These are phyloP conservation scores for Ditylenchus dipsaci DNA, from an alignment of 1,140 invertebrate genomes.

Conservation along the genomic window DNA sequence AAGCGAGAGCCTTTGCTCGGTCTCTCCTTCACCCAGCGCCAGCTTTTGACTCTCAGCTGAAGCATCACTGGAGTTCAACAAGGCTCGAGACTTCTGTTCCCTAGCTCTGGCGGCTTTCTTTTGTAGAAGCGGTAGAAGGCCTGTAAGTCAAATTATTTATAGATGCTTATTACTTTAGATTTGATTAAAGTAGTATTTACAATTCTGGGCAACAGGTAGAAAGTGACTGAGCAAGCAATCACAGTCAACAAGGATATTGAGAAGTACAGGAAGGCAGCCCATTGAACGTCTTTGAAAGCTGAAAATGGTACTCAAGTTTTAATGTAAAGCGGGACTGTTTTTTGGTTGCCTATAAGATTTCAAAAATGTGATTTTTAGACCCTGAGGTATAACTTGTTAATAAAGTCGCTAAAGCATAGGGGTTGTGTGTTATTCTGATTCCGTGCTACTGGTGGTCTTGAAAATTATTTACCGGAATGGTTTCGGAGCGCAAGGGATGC, in stretches of 20 bases:
- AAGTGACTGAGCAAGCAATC: slow-evolving; percentile 87
- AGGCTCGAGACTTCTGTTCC: not conserved
- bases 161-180: not conserved
- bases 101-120: slow-evolving; percentile 29
- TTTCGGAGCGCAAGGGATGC: too few species aligned
- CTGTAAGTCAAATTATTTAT: slow-evolving; percentile 17
- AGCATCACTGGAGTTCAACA: not conserved
- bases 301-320: slow-evolving; percentile 27
- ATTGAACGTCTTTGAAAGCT: slow-evolving; percentile 71
- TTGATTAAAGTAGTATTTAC: slow-evolving; percentile 62
- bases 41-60: slow-evolving; percentile 1
- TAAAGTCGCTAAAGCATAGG: too few species aligned
- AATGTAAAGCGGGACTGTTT: too few species aligned
- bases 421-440: too few species aligned
- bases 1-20: slow-evolving; percentile 4
- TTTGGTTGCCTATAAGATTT: too few species aligned
- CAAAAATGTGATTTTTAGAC: too few species aligned
- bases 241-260: slow-evolving; percentile 85
- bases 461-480: too few species aligned
- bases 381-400: too few species aligned
- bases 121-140: slow-evolving; percentile 23
- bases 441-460: too few species aligned
- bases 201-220: slow-evolving; percentile 85
- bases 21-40: slow-evolving; percentile 7
- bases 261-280: slow-evolving; percentile 94